phyloP scores from a whole-genome alignment of 2,888 invertebrate species.

The Brachypalpus laphriformis region DNA sequence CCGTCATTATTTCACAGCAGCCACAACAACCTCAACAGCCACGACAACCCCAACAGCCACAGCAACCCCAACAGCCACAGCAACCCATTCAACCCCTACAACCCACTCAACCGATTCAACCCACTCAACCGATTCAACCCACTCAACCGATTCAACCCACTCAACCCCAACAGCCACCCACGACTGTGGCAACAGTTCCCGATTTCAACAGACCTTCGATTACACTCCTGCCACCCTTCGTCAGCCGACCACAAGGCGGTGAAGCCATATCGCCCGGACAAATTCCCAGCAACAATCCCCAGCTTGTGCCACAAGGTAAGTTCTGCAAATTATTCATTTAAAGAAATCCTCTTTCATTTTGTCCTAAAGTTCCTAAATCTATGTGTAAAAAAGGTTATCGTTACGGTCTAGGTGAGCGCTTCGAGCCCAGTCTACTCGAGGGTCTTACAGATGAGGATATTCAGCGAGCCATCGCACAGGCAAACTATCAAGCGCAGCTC shows the following conservation, averaged over 20 bases:
- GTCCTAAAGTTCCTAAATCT: slow-evolving; percentile 37
- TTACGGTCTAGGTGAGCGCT: slow-evolving; percentile 54
- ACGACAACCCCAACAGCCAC: slow-evolving; percentile 54
- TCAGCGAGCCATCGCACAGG: slow-evolving; percentile 60
- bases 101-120: slow-evolving; percentile 73
- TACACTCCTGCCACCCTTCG: slow-evolving; percentile 79
- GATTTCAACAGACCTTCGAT: slow-evolving; percentile 77
- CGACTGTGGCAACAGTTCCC: slow-evolving; percentile 68
- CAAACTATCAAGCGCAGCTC: slow-evolving; percentile 59
- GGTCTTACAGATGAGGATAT: slow-evolving; percentile 69
- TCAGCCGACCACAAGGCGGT: slow-evolving; percentile 54
- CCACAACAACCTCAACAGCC: slow-evolving; percentile 75
- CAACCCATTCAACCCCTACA: slow-evolving; percentile 73
- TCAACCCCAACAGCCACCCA: slow-evolving; percentile 74
- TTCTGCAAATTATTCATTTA: background rate
- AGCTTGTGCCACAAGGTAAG: slow-evolving; percentile 53
- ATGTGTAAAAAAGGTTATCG: slow-evolving; percentile 58
- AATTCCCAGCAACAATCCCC: slow-evolving; percentile 52
- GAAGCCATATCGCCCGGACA: slow-evolving; percentile 53
- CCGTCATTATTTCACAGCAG: slow-evolving; percentile 79
- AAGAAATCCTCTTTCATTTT: background rate
- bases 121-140: too few relatives aligned
- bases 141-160: slow-evolving; percentile 77
- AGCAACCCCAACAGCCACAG: slow-evolving; percentile 22
- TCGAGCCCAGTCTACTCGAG: slow-evolving; percentile 62